phyloP scores from a whole-genome alignment of 2,888 invertebrate genomes.

The Melinaea marsaeus region DNA sequence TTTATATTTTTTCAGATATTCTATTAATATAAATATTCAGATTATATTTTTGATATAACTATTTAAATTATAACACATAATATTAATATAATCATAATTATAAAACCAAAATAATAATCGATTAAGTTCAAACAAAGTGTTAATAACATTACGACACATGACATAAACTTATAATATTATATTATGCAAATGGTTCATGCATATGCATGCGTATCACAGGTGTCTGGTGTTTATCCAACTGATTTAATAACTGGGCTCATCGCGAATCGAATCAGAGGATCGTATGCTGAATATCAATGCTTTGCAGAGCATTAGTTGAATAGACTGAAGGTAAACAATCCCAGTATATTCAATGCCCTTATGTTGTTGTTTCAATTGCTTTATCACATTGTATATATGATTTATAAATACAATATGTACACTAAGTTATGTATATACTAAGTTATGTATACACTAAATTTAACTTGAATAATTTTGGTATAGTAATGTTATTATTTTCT shows the following conservation, averaged over 20 bases:
- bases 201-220: constrained; percentile 56
- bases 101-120: constrained; percentile 9
- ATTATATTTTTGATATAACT: too few relatives aligned
- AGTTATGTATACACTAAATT: too few relatives aligned
- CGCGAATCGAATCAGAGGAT: constrained; percentile 56
- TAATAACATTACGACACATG: constrained; percentile 14
- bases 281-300: constrained; percentile 67
- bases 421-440: too few relatives aligned
- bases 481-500: too few relatives aligned
- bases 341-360: constrained; percentile 43
- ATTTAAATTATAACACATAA: too few relatives aligned
- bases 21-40: too few relatives aligned
- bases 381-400: background rate
- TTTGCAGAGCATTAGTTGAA: constrained; percentile 62
- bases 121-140: constrained; percentile 11
- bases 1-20: background rate
- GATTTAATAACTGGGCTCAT: constrained; percentile 73
- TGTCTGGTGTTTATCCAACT: constrained; percentile 64
- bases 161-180: constrained; percentile 24
- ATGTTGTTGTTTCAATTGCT: background rate
- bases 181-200: constrained; percentile 49
- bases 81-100: too few relatives aligned
- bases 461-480: too few relatives aligned
- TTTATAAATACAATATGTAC: too few relatives aligned
- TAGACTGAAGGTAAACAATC: constrained; percentile 59